These are phyloP conservation scores for Phrynosoma blainvillii DNA, from an alignment of 2,113 vertebrate species.

Conservation along the genomic window DNA sequence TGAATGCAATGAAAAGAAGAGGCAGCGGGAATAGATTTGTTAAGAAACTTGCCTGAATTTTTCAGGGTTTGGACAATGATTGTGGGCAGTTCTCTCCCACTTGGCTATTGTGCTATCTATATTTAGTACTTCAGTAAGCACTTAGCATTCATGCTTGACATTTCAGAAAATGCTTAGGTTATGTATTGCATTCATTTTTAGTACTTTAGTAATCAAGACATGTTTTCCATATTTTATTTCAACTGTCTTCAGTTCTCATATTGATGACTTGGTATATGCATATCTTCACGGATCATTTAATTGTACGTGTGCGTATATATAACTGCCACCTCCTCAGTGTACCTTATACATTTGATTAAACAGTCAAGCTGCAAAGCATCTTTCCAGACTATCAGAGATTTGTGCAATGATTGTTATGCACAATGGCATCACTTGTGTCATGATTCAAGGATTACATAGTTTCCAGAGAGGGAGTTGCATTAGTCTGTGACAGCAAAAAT, in stretches of 20 bases:
- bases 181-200: conserved; percentile 2
- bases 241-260: background rate
- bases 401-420: background rate
- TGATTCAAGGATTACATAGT: background rate
- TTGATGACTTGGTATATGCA: background rate
- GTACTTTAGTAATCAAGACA: background rate
- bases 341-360: background rate
- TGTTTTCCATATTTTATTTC: background rate
- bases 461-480: background rate
- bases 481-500: background rate
- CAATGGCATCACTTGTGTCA: background rate
- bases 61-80: conserved; percentile 25
- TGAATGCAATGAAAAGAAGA: conserved; percentile 11
- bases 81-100: conserved; percentile 25
- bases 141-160: conserved; percentile 1
- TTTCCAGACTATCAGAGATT: background rate
- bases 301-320: background rate
- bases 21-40: background rate
- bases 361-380: background rate
- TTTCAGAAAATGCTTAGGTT: conserved; percentile 28
- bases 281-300: background rate
- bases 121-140: conserved; percentile 18
- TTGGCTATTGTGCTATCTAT: conserved; percentile 24
- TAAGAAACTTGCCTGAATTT: background rate
- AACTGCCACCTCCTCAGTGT: background rate